A percentile compares a stretch with the other conserved stretches of the same genome.
Conservation (phyloP, 2,113 vertebrate species). For the Phodopus roborovskii region DNA sequence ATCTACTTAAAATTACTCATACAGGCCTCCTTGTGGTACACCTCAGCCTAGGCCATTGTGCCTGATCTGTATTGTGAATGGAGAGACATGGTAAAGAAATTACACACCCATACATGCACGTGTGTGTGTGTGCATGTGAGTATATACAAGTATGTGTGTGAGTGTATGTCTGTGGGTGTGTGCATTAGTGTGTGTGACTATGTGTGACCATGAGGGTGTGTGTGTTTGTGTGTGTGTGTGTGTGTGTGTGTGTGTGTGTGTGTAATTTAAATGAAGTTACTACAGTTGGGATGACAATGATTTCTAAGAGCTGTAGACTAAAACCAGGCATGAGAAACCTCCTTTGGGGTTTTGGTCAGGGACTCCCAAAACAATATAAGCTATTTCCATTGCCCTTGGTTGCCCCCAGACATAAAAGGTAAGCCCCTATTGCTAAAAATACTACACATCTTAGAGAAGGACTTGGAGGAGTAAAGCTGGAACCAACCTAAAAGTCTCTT, state of each 20-base stretch:
- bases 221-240: no score
- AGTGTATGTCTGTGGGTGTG: neutral
- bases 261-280: neutral
- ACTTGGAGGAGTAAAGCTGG: neutral
- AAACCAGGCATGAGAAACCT: neutral
- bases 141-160: no score
- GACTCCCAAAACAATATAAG: neutral
- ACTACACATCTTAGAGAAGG: neutral
- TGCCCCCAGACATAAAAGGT: neutral
- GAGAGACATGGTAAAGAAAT: no score
- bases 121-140: no score
- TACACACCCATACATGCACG: no score
- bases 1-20: no score
- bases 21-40: no score
- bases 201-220: neutral
- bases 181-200: neutral
- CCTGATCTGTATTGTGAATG: no score
- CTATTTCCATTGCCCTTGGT: neutral
- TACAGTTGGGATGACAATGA: neutral
- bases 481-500: neutral
- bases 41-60: no score
- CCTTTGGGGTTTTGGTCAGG: neutral
- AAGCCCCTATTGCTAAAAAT: neutral
- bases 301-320: neutral
- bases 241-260: no score